Evolutionary conservation across 2,797 vertebrate species (phyloP).

Genomic region (Eurystomus glaucurus): DNA sequence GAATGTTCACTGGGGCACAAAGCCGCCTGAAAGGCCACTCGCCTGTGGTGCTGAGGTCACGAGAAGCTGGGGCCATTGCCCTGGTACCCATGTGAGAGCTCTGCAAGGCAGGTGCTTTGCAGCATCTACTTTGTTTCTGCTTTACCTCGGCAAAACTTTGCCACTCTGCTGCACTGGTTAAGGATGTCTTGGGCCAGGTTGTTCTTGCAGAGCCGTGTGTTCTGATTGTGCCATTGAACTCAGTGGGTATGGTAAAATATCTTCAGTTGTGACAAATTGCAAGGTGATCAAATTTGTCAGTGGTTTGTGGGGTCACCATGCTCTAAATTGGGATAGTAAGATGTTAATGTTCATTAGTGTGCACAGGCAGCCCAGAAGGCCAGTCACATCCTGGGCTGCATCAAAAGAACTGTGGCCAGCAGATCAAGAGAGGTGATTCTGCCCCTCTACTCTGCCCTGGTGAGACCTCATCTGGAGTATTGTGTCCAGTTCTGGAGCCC

Average conservation of each 20-base stretch:
- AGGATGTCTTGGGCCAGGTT: not conserved
- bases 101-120: not conserved
- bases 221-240: not conserved
- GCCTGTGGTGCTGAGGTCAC: fast-evolving
- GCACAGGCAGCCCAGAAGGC: too few species aligned
- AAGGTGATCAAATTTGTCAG: not conserved
- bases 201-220: not conserved
- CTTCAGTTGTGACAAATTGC: not conserved
- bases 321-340: not conserved
- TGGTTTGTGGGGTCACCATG: not conserved
- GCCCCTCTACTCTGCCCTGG: too few species aligned
- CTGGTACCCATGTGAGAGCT: not conserved
- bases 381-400: too few species aligned
- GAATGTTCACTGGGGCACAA: not conserved
- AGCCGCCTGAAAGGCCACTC: not conserved
- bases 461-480: too few species aligned
- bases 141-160: not conserved
- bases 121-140: not conserved
- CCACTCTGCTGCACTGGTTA: not conserved
- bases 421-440: too few species aligned
- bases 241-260: not conserved
- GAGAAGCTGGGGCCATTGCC: not conserved
- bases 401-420: too few species aligned
- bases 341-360: not conserved
- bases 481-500: too few species aligned